Conservation (phyloP, 2,888 invertebrate species). For the Xanthia togata region DNA sequence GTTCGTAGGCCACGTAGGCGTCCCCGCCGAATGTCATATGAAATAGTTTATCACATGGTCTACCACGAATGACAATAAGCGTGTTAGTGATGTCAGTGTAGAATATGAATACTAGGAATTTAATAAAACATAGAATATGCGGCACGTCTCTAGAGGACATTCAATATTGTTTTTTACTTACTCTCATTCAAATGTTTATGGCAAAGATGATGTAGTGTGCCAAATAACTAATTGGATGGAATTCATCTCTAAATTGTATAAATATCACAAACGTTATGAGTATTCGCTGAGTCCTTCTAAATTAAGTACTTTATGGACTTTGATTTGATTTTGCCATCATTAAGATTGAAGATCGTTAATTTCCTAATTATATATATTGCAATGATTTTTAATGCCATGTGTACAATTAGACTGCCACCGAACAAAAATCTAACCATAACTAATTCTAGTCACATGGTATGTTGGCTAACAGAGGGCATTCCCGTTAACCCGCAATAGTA, state of each 20-base stretch:
- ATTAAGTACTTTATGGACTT: neutral
- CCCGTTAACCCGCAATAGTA: too few relatives aligned
- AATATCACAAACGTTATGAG: too few relatives aligned
- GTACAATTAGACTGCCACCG: neutral
- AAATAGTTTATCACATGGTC: constrained; percentile 11
- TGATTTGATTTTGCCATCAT: neutral
- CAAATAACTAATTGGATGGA: neutral
- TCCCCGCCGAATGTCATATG: constrained; percentile 21
- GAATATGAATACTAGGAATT: constrained; percentile 57
- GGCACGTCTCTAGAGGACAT: neutral
- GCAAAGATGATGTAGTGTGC: too few relatives aligned
- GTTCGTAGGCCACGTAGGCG: constrained; percentile 13
- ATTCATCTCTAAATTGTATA: too few relatives aligned
- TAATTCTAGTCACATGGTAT: too few relatives aligned
- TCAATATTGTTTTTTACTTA: constrained; percentile 15
- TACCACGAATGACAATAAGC: constrained; percentile 10
- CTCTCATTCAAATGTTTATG: too few relatives aligned
- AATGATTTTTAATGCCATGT: neutral
- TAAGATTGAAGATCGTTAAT: neutral
- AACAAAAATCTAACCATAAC: neutral
- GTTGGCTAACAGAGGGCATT: too few relatives aligned
- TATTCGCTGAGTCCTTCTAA: neutral
- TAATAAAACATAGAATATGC: constrained; percentile 35
- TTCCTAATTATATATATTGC: neutral
- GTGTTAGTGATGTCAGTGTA: constrained; percentile 19